These are phyloP conservation scores for Sinosuthora webbiana DNA, from an alignment of 2,113 vertebrate species.

Conservation along the genomic window DNA sequence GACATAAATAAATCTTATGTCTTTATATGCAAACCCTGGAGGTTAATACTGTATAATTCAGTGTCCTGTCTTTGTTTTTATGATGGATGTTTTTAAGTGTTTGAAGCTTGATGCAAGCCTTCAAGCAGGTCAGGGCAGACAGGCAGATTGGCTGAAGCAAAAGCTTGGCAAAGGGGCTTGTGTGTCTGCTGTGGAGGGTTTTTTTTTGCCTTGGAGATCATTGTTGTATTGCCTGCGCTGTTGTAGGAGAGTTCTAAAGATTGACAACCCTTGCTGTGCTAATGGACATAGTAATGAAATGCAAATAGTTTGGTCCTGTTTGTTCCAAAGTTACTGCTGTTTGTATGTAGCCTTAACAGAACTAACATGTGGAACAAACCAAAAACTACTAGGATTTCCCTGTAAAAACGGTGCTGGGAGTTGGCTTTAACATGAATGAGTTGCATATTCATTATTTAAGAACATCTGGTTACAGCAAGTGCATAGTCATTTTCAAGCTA, in stretches of 20 bases:
- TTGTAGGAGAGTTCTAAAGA: slow-evolving; percentile 76
- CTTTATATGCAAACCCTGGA: slow-evolving; percentile 93
- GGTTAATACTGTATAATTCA: slow-evolving; percentile 98
- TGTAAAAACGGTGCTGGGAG: slow-evolving; percentile 77
- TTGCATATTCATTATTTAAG: slow-evolving; percentile 81
- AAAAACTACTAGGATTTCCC: slow-evolving; percentile 75
- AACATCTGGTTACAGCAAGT: slow-evolving; percentile 76
- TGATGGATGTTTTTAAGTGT: slow-evolving; percentile 92
- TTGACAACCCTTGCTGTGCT: slow-evolving; percentile 81
- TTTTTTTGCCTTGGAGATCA: slow-evolving; percentile 69
- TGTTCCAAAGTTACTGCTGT: slow-evolving; percentile 77
- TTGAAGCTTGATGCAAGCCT: slow-evolving; percentile 83
- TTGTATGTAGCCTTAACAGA: slow-evolving; percentile 79
- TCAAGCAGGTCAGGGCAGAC: slow-evolving; percentile 82
- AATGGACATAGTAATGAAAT: slow-evolving; percentile 79
- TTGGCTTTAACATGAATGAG: slow-evolving; percentile 76
- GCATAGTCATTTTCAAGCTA: slow-evolving; percentile 73
- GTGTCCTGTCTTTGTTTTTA: slow-evolving; percentile 89
- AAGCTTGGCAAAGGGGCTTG: slow-evolving; percentile 75
- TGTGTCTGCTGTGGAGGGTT: slow-evolving; percentile 71
- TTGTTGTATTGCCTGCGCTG: slow-evolving; percentile 77
- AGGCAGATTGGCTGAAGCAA: slow-evolving; percentile 79
- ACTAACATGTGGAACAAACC: slow-evolving; percentile 70
- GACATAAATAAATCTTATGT: slow-evolving; percentile 92
- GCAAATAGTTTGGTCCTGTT: slow-evolving; percentile 73